phyloP scores from a whole-genome alignment of 2,797 vertebrate genomes.

The Brotula barbata region DNA sequence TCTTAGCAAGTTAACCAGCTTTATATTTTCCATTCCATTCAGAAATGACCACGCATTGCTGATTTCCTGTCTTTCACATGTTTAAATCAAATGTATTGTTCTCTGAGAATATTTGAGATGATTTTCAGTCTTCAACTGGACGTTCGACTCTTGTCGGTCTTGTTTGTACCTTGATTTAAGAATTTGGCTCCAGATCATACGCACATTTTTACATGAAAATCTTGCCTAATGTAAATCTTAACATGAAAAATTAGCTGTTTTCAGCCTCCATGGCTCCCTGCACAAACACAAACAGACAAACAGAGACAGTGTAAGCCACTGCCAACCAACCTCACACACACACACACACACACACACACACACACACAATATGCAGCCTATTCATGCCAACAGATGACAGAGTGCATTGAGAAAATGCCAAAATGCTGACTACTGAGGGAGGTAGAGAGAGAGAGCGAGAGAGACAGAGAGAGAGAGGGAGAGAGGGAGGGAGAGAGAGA shows the following conservation, averaged over 20 bases:
- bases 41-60: too few species aligned
- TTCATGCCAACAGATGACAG: constrained; percentile 72
- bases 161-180: background rate
- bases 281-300: constrained; percentile 50
- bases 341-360: constrained; percentile 13
- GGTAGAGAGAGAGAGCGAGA: constrained; percentile 57
- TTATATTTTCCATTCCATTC: too few species aligned
- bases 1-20: too few species aligned
- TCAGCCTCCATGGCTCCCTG: constrained; percentile 39
- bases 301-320: constrained; percentile 21
- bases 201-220: constrained; percentile 20
- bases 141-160: too few species aligned
- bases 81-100: background rate
- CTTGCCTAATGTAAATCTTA: constrained; percentile 2
- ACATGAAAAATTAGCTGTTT: constrained; percentile 52
- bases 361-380: constrained; percentile 57
- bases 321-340: constrained; percentile 35
- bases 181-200: background rate
- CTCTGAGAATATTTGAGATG: background rate
- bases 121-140: too few species aligned
- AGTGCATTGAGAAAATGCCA: constrained; percentile 73
- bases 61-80: background rate
- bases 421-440: constrained; percentile 75
- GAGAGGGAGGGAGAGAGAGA: constrained; percentile 57
- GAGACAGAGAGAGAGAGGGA: constrained; percentile 58